A percentile compares a stretch with the other conserved stretches of the same genome.
Evolutionary conservation across 2,113 vertebrate genomes (phyloP).

Genomic region (Amazona guildingii): DNA sequence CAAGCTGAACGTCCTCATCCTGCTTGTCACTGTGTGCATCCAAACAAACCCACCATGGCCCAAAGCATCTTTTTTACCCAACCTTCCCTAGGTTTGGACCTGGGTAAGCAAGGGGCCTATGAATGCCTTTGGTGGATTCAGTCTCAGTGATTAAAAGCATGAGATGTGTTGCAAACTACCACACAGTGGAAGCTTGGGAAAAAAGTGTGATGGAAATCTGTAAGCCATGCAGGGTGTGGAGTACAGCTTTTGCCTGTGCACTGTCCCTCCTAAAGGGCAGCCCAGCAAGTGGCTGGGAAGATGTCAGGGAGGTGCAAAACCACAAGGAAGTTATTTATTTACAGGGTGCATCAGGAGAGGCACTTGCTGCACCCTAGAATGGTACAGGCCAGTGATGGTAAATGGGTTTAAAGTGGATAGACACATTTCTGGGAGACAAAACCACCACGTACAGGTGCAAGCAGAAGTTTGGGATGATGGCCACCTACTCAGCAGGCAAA

Average conservation of each 20-base stretch:
- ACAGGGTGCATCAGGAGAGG: not conserved
- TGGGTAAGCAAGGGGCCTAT: not conserved
- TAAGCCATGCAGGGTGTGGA: not conserved
- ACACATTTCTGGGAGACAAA: not conserved
- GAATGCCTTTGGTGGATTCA: not conserved
- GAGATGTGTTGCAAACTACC: not conserved
- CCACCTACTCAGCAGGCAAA: not conserved
- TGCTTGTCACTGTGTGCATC: not conserved
- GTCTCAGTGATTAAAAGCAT: not conserved
- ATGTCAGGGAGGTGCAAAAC: not conserved
- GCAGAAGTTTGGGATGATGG: not conserved
- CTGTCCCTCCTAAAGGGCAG: not conserved
- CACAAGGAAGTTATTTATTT: not conserved
- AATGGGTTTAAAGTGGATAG: not conserved
- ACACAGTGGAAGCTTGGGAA: not conserved
- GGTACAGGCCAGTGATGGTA: not conserved
- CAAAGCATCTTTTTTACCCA: not conserved
- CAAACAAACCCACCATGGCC: not conserved
- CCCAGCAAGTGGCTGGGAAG: not conserved
- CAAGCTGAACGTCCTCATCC: not conserved
- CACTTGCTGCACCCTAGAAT: not conserved
- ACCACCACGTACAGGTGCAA: not conserved
- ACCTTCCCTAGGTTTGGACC: not conserved
- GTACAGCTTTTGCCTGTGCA: not conserved
- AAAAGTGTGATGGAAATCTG: not conserved